A percentile compares a stretch with the other conserved stretches of the same genome.
Conservation (phyloP, 2,113 vertebrate genomes). For the Clarias magur region DNA sequence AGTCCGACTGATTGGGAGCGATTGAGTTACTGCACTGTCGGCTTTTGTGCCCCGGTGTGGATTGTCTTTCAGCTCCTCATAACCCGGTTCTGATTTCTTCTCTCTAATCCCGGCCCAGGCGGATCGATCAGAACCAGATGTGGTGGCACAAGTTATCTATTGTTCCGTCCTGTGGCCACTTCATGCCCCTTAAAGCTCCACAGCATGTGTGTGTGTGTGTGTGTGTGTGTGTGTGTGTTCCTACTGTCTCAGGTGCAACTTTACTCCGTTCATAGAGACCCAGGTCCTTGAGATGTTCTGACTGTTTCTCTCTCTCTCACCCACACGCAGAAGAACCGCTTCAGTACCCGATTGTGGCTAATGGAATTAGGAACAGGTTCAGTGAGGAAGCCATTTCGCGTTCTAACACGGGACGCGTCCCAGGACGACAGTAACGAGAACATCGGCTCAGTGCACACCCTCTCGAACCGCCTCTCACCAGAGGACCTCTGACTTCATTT, state of each 20-base stretch:
- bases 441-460: constrained; percentile 17
- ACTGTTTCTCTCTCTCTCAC: neutral
- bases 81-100: constrained; percentile 57
- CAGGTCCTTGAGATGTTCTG: neutral
- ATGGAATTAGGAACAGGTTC: neutral
- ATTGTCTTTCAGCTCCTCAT: constrained; percentile 54
- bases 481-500: constrained; percentile 37
- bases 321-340: neutral
- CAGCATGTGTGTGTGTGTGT: constrained; percentile 26
- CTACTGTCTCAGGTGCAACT: neutral
- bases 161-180: constrained; percentile 56
- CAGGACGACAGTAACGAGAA: neutral
- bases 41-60: constrained; percentile 43
- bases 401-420: neutral
- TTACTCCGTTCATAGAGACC: neutral
- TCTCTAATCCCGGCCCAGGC: constrained; percentile 50
- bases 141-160: constrained; percentile 69
- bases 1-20: constrained; percentile 42
- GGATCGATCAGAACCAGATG: constrained; percentile 71
- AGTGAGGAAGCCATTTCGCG: neutral
- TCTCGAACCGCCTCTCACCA: neutral
- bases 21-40: constrained; percentile 59
- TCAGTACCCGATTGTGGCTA: neutral
- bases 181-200: constrained; percentile 44
- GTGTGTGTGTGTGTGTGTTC: constrained; percentile 2